phyloP scores from a whole-genome alignment of 2,888 invertebrate species.

The Chirona hameri region DNA sequence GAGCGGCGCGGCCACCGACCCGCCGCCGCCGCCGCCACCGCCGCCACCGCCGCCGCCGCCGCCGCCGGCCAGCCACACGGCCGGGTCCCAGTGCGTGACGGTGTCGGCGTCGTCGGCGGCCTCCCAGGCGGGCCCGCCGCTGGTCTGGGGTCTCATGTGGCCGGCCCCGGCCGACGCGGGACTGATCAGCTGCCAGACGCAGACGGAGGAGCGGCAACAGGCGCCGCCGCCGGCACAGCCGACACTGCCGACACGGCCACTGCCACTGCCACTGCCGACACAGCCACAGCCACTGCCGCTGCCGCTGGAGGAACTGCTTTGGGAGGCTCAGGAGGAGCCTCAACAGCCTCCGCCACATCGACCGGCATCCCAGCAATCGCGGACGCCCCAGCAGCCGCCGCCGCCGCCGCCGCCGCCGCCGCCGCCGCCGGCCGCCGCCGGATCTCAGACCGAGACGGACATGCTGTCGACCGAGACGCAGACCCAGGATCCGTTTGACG shows the following conservation, averaged over 20 bases:
- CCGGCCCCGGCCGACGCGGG: neutral
- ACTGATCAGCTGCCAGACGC: neutral
- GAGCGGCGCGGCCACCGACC: neutral
- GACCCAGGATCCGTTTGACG: neutral
- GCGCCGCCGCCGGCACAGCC: neutral
- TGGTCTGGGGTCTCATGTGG: neutral
- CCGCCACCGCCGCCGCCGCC: neutral
- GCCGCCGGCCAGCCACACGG: neutral
- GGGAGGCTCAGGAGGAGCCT: neutral
- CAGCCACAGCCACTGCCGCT: no score
- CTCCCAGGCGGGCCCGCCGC: neutral
- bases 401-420: neutral
- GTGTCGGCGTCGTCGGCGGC: neutral
- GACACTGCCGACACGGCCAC: no score
- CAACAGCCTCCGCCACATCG: neutral
- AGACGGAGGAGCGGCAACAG: neutral
- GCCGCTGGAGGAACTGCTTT: no score
- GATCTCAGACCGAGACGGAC: neutral
- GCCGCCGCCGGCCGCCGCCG: neutral
- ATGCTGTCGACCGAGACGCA: neutral
- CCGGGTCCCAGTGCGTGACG: neutral
- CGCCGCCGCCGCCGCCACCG: neutral
- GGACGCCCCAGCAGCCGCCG: neutral
- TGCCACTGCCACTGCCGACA: no score
- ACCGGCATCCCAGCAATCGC: neutral